Percentiles rank a stretch among this genome's conserved stretches.
phyloP scores from a whole-genome alignment of 2,888 invertebrate genomes.

The Archips xylosteana region DNA sequence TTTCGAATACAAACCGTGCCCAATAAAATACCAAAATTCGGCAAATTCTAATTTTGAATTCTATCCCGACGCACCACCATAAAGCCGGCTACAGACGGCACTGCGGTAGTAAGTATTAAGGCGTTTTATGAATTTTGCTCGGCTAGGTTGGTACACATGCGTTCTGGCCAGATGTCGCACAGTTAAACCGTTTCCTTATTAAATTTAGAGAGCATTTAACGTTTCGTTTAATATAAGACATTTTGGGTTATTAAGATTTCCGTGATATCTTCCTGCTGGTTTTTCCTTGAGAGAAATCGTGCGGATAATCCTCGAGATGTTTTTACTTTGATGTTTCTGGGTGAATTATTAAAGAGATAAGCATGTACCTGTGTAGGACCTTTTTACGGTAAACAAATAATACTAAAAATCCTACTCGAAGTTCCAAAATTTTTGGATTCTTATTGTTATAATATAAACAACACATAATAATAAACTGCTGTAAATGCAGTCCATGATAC shows the following conservation, averaged over 20 bases:
- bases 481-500: no score
- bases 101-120: constrained; percentile 47
- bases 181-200: constrained; percentile 48
- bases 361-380: background rate
- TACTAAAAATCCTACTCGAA: background rate
- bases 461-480: no score
- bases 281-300: constrained; percentile 34
- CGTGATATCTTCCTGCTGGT: constrained; percentile 27
- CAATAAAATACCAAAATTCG: constrained; percentile 47
- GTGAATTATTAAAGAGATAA: constrained; percentile 7
- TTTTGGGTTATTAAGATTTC: constrained; percentile 40
- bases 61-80: constrained; percentile 45
- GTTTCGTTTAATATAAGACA: constrained; percentile 42
- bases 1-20: constrained; percentile 40
- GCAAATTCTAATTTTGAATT: constrained; percentile 50
- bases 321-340: constrained; percentile 30
- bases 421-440: no score
- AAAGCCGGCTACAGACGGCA: constrained; percentile 48
- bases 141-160: constrained; percentile 42
- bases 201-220: constrained; percentile 51
- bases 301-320: constrained; percentile 18
- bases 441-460: no score
- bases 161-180: constrained; percentile 45
- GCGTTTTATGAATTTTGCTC: constrained; percentile 52
- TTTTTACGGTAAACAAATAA: background rate